phyloP scores from a whole-genome alignment of 2,797 vertebrate species.

The Gorsachius magnificus region DNA sequence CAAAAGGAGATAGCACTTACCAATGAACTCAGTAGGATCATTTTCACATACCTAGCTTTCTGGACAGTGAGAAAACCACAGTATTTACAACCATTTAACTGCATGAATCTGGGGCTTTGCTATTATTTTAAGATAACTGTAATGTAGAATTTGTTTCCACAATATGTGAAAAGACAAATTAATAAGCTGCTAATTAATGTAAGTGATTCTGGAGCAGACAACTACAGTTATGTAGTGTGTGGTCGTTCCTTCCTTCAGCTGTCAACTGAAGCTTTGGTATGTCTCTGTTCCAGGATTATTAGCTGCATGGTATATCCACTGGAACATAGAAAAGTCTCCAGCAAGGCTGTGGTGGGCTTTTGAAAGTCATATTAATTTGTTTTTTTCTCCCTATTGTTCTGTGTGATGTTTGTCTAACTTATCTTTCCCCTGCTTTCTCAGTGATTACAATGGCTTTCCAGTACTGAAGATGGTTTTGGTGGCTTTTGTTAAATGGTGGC shows the following conservation, averaged over 20 bases:
- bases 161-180: background rate
- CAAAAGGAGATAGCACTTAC: background rate
- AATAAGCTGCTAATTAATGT: background rate
- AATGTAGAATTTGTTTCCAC: background rate
- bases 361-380: background rate
- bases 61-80: background rate
- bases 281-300: background rate
- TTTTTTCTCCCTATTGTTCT: background rate
- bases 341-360: background rate
- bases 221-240: background rate
- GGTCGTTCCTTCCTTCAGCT: background rate
- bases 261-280: background rate
- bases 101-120: background rate
- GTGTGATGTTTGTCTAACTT: background rate
- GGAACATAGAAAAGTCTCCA: background rate
- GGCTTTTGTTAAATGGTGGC: background rate
- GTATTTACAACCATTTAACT: background rate
- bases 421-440: background rate
- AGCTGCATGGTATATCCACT: background rate
- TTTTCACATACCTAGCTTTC: background rate
- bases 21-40: background rate
- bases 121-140: background rate
- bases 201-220: background rate
- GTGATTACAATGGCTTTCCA: background rate
- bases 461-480: background rate